phyloP scores from a whole-genome alignment of 2,797 vertebrate species.

The Urophycis tenuis region DNA sequence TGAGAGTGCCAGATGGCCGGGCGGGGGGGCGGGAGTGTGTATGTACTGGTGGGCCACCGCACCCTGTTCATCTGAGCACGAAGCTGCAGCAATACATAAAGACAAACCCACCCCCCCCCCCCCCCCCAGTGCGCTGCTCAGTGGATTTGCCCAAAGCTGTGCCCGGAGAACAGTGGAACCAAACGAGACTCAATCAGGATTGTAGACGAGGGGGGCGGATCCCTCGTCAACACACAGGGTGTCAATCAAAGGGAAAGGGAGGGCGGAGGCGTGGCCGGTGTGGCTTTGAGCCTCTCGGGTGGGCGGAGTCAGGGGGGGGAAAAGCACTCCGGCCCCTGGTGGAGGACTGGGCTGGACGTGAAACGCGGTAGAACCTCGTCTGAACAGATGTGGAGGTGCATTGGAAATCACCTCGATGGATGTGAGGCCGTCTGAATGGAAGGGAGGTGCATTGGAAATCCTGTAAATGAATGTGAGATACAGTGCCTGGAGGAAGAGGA shows the following conservation, averaged over 20 bases:
- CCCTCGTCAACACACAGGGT: not conserved
- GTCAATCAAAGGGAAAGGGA: not conserved
- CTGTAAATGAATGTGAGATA: conserved; percentile 17
- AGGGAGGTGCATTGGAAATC: not conserved
- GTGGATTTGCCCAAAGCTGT: not conserved
- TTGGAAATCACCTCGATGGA: conserved; percentile 16
- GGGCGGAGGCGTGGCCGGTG: not conserved
- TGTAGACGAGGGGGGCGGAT: not conserved
- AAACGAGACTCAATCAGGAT: not conserved
- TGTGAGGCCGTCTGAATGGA: conserved; percentile 6
- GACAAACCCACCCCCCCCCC: not conserved
- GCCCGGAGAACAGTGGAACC: not conserved
- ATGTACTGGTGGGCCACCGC: too few relatives aligned
- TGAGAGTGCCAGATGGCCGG: too few relatives aligned
- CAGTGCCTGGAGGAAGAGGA: conserved; percentile 22
- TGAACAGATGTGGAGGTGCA: too few relatives aligned
- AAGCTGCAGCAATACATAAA: too few relatives aligned
- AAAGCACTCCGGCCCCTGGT: conserved; percentile 14
- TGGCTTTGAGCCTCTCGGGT: not conserved
- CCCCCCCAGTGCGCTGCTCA: too few relatives aligned
- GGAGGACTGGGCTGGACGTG: conserved; percentile 8
- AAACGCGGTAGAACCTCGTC: not conserved
- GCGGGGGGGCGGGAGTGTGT: too few relatives aligned
- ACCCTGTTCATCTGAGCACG: not conserved
- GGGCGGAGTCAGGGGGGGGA: not conserved